Evolutionary conservation across 2,797 vertebrate genomes (phyloP).

Genomic region (Pseudocheirus occidentalis): DNA sequence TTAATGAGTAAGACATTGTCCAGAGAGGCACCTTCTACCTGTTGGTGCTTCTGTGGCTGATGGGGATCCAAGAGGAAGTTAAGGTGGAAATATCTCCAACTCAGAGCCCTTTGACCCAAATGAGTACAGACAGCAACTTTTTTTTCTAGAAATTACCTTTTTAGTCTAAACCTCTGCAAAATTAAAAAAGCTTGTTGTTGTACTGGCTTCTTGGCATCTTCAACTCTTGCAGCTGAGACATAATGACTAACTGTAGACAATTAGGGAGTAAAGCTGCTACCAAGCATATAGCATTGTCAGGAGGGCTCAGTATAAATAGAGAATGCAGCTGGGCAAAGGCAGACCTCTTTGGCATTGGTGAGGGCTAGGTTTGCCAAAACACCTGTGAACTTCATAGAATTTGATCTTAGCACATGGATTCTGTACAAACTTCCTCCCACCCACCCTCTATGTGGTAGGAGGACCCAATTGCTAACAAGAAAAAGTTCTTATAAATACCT

Average conservation of each 20-base stretch:
- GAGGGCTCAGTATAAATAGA: conserved; percentile 46
- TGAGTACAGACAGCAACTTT: conserved; percentile 46
- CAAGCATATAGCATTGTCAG: neutral
- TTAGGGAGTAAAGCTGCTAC: conserved; percentile 59
- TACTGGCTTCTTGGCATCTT: conserved; percentile 68
- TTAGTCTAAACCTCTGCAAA: conserved; percentile 23
- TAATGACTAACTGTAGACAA: conserved; percentile 67
- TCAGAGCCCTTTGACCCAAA: conserved; percentile 5
- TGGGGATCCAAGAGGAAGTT: conserved; percentile 44
- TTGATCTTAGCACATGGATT: neutral
- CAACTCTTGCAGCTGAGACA: conserved; percentile 65
- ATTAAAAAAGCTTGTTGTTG: conserved; percentile 61
- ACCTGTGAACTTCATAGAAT: conserved; percentile 43
- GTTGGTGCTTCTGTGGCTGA: conserved; percentile 43
- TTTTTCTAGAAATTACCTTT: conserved; percentile 41
- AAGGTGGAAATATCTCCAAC: conserved; percentile 18
- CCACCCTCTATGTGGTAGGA: neutral
- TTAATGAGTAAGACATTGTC: neutral
- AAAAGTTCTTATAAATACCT: neutral
- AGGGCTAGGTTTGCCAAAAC: conserved; percentile 54
- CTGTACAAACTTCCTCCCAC: neutral
- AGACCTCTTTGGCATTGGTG: conserved; percentile 58
- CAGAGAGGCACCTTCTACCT: neutral
- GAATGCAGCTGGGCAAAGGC: conserved; percentile 52
- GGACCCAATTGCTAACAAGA: neutral